phyloP scores from a whole-genome alignment of 2,888 invertebrate species.

The Eupithecia exiguata region DNA sequence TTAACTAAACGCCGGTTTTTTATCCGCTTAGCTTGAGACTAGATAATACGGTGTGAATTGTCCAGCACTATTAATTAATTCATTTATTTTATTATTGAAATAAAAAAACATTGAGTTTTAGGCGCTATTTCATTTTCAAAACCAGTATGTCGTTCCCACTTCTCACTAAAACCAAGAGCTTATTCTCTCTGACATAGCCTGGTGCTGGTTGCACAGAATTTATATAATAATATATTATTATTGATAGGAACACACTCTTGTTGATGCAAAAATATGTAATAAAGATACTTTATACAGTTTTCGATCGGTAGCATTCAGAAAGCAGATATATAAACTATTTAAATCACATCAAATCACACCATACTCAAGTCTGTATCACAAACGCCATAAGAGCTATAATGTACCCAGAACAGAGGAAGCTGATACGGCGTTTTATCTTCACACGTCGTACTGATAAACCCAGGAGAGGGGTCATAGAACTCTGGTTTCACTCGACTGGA shows the following conservation, averaged over 20 bases:
- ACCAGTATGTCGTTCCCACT: neutral
- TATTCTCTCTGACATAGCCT: no score
- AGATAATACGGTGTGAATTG: no score
- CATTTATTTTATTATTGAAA: no score
- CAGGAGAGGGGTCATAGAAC: conserved; percentile 78
- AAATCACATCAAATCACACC: neutral
- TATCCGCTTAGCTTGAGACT: no score
- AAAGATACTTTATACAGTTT: neutral
- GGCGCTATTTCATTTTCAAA: neutral
- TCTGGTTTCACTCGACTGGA: conserved; percentile 51
- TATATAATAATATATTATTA: neutral
- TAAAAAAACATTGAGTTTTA: no score
- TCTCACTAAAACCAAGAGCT: neutral
- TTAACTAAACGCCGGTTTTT: no score
- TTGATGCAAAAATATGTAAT: neutral
- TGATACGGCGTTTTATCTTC: conserved; percentile 58
- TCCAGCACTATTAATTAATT: no score
- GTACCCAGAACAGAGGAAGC: conserved; percentile 28
- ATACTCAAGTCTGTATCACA: conserved; percentile 28
- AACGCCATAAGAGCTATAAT: conserved; percentile 44
- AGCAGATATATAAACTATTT: conserved; percentile 1
- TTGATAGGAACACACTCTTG: neutral
- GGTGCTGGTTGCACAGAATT: neutral
- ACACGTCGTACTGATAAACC: conserved; percentile 70
- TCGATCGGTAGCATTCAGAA: neutral